Evolutionary conservation across 2,113 vertebrate species (phyloP), one percentile per base, ranked within the genome.

Genomic region (Marmota monax): DNA sequence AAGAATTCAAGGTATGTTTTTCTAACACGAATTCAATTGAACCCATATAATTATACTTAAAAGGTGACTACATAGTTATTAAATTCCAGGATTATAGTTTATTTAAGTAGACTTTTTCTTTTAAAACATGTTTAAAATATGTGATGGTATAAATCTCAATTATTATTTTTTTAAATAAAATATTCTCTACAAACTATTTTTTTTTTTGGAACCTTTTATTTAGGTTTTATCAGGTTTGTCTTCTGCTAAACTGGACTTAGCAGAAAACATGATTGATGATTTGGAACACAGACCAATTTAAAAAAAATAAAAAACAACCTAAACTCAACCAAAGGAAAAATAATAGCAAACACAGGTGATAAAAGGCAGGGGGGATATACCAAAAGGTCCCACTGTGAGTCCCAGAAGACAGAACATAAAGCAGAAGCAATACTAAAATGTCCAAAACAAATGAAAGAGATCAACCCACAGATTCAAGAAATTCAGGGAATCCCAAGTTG

Each of bases 1-100:
- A 82, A 96, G 51, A 98, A 97, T 85, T 97, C 45, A 96, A 97
- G 79, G 37, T n/a, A 51, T 74, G 61, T 61, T 37, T 90, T 12
- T 70, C 69, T 70, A 80, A 70, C 5, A 73, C 65, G 39, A 61
- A 27, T 73, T 67, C 80, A 74, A 78, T 10, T 42, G 39, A 94
- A 88, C 34, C 83, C 11, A 10, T 45, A 32, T 90, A 77, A 80
- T 80, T 83, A 74, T 27, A 95, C 61, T 96, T 96, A 51, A 90
- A 87, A 76, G n/a, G 56, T 94, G 77, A 72, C 37, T 90, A 34
- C 37, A 45, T 29, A 76, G 74, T 86, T 85, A 34, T n/a, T 83
- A 53, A 80, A 61, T 72, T 37, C 61, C 84, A 90, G 63, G 22
- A 90, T 83, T 58, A 37, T 20, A 88, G 51, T 91, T 74, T 80